Evolutionary conservation across 2,113 vertebrate genomes (phyloP), one percentile per base, ranked within the genome.

Genomic region (Rhea americana): DNA sequence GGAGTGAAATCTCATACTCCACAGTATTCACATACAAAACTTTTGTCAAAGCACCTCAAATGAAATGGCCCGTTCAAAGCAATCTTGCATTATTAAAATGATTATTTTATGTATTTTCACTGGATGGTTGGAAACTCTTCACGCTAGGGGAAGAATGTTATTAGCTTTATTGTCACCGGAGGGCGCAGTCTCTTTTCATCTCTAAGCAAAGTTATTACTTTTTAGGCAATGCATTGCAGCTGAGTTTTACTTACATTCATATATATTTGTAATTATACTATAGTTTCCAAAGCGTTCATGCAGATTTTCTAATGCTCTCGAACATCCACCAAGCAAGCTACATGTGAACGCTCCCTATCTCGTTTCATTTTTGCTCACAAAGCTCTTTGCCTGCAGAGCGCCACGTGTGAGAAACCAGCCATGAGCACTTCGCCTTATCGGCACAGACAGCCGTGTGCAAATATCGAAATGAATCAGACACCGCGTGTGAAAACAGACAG

Each of bases 371-470:
- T 10, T 25, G 45, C 55, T 37, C 45, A 25, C 65, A 37, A 18
- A 62, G 32, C 62, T 17, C 55, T 61, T 51, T 28, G 9, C 59
- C 35, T 43, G 5, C 72, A 14, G 53, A 63, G 53, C 6, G 53
- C 66, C 26, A n/a, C 11, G 45, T 3, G 25, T 3, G 6, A 45
- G 32, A 35, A 35, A 32, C 41, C 55, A 14, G 14, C 48, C 67
- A 41, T 7, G 22, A 9, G 50, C 0, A 1, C 68, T 19, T 41
- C 3, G 1, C 5, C 53, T 85, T 35, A 30, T 3, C 63, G 59
- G 7, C 7, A 11, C 53, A 41, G n/a, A 22, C 1, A 62, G 14
- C 26, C 13, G 2, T 50, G 13, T 3, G 22, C 22, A 7, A 26
- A 39, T 14, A 48, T 18, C 6, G 26, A 63, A 26, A 71, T 3